Conservation (phyloP, 1,140 invertebrate species). For the Brachionus koreanus region DNA sequence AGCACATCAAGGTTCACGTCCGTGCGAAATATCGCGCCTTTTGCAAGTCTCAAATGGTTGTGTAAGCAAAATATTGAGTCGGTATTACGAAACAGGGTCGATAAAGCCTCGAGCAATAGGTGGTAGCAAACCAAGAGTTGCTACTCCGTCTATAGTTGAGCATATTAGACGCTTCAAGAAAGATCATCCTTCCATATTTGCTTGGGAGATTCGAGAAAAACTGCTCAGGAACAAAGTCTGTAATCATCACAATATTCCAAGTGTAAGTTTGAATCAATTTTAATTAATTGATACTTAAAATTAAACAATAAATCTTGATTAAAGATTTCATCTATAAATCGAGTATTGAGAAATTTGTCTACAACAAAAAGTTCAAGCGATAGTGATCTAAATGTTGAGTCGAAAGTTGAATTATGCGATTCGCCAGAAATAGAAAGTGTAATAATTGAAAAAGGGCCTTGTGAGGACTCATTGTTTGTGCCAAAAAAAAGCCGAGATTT, state of each 20-base stretch:
- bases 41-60: constrained; percentile 85
- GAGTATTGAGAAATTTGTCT: constrained; percentile 42
- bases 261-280: constrained; percentile 68
- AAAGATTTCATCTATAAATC: constrained; percentile 44
- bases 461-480: not conserved
- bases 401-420: not conserved
- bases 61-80: constrained; percentile 85
- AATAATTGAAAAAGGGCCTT: not conserved
- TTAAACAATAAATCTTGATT: constrained; percentile 52
- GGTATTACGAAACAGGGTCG: constrained; percentile 53
- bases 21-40: constrained; percentile 90
- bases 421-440: not conserved
- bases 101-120: constrained; percentile 44
- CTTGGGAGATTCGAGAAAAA: constrained; percentile 88
- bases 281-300: not conserved
- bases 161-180: constrained; percentile 88
- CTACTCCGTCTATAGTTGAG: constrained; percentile 80
- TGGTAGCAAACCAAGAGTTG: constrained; percentile 64
- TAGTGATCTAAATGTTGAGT: not conserved
- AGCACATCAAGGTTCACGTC: constrained; percentile 81
- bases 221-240: constrained; percentile 88
- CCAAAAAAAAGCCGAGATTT: constrained; percentile 28
- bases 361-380: not conserved
- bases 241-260: constrained; percentile 94
- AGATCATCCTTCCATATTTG: constrained; percentile 89